phyloP scores from a whole-genome alignment of 2,888 invertebrate genomes.

The Coelopa pilipes region DNA sequence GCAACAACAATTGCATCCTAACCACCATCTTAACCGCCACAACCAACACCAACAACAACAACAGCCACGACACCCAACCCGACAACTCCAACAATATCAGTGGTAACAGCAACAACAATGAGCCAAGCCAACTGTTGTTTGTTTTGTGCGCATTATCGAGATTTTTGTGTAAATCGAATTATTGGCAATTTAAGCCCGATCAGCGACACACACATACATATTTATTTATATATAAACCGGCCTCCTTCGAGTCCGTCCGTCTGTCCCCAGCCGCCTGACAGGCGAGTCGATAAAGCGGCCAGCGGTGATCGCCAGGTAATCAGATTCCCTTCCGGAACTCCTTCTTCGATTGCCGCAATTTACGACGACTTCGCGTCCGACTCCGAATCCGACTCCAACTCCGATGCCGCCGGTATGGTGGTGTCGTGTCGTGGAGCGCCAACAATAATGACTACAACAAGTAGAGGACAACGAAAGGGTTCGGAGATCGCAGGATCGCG shows the following conservation, averaged over 20 bases:
- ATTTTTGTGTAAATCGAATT: conserved; percentile 64
- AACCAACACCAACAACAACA: background rate
- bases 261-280: background rate
- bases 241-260: conserved; percentile 41
- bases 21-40: too few species aligned
- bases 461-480: background rate
- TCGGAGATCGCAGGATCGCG: conserved; percentile 34
- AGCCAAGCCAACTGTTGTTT: conserved; percentile 56
- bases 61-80: background rate
- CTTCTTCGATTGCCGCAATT: conserved; percentile 28
- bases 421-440: conserved; percentile 21
- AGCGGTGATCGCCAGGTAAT: conserved; percentile 15
- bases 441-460: background rate
- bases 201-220: too few species aligned
- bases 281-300: conserved; percentile 16
- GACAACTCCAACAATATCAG: background rate
- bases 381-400: background rate
- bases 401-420: background rate
- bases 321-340: conserved; percentile 21
- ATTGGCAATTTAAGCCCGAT: conserved; percentile 59
- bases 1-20: background rate
- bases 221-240: too few species aligned
- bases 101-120: conserved; percentile 32
- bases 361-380: background rate
- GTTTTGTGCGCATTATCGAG: conserved; percentile 57